A percentile compares a stretch with the other conserved stretches of the same genome.
Conservation (phyloP, 2,888 invertebrate species). For the Macaria liturata region DNA sequence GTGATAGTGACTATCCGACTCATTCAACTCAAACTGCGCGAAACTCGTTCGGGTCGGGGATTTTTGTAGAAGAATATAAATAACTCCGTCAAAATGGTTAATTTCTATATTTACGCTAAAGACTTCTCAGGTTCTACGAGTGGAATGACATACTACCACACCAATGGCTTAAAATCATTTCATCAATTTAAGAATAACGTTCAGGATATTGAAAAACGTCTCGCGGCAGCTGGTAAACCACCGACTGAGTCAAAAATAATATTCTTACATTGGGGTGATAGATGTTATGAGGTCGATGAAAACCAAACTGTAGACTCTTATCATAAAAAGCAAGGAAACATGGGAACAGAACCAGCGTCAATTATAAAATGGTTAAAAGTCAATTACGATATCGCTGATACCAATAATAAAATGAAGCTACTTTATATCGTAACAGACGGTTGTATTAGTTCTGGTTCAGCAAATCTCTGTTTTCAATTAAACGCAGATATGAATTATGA, state of each 20-base stretch:
- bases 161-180: slow-evolving; percentile 37
- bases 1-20: too few species aligned
- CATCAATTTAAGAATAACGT: slow-evolving; percentile 39
- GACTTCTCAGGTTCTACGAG: too few species aligned
- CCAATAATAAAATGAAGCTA: slow-evolving; percentile 33
- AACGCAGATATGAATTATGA: slow-evolving; percentile 44
- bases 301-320: slow-evolving; percentile 3
- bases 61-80: too few species aligned
- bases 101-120: too few species aligned
- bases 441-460: slow-evolving; percentile 17
- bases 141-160: slow-evolving; percentile 31
- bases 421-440: slow-evolving; percentile 38
- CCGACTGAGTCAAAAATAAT: slow-evolving; percentile 36
- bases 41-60: too few species aligned
- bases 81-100: too few species aligned
- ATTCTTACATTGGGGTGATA: slow-evolving; percentile 45
- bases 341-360: too few species aligned
- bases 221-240: slow-evolving; percentile 21
- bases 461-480: slow-evolving; percentile 29
- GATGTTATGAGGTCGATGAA: slow-evolving; percentile 41
- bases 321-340: too few species aligned
- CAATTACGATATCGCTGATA: slow-evolving; percentile 11
- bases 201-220: slow-evolving; percentile 33
- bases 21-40: too few species aligned
- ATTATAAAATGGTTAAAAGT: too few species aligned